A percentile compares a stretch with the other conserved stretches of the same genome.
Conservation (phyloP, 2,113 vertebrate species). For the Stigmatopora argus region DNA sequence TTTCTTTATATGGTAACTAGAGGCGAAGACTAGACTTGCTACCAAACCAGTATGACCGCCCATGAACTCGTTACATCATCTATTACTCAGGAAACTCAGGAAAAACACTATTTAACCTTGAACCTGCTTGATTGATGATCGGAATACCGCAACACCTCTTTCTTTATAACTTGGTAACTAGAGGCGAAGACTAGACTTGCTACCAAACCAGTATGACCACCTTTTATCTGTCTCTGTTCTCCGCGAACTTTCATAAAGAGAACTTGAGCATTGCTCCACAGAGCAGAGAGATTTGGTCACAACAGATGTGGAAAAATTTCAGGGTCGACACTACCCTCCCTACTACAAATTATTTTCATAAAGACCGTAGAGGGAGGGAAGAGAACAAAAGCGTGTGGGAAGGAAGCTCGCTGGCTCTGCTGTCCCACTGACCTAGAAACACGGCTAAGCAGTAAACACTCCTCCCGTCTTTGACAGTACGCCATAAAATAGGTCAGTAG, state of each 20-base stretch:
- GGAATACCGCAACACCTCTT: conserved; percentile 19
- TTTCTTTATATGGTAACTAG: conserved; percentile 10
- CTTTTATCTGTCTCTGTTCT: background rate
- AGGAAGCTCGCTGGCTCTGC: conserved; percentile 45
- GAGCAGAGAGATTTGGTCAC: conserved; percentile 20
- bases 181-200: background rate
- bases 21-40: background rate
- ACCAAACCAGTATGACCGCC: background rate
- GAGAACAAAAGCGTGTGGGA: conserved; percentile 42
- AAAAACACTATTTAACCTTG: conserved; percentile 26
- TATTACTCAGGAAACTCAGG: background rate
- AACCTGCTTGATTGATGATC: conserved; percentile 12
- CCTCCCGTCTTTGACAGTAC: conserved; percentile 60
- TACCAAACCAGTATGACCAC: conserved; percentile 4
- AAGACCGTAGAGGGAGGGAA: conserved; percentile 14
- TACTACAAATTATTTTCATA: conserved; percentile 32
- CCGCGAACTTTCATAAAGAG: background rate
- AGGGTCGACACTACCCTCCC: conserved; percentile 6
- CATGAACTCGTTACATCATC: conserved; percentile 36
- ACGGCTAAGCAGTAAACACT: conserved; percentile 64
- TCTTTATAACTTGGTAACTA: conserved; percentile 13
- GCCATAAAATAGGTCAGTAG: conserved; percentile 75
- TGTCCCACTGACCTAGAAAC: conserved; percentile 74
- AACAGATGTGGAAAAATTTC: conserved; percentile 48
- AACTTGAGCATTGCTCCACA: conserved; percentile 10